Evolutionary conservation across 2,888 invertebrate species (phyloP).

Genomic region (Loripinus fragilis): DNA sequence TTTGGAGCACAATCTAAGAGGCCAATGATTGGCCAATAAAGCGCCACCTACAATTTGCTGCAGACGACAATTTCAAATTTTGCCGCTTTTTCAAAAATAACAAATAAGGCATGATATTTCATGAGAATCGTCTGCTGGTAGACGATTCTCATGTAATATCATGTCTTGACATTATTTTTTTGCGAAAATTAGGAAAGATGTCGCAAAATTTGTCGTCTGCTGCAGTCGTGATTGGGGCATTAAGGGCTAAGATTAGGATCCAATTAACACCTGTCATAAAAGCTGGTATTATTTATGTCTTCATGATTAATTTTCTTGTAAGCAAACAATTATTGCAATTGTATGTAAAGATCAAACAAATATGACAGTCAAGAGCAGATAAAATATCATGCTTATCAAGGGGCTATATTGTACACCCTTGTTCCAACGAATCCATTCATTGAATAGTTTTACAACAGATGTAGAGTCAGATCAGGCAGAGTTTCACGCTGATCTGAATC

Average conservation of each 20-base stretch:
- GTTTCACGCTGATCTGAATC: too few species aligned
- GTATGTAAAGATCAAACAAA: conserved; percentile 14
- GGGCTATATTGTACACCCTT: too few species aligned
- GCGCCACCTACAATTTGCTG: too few species aligned
- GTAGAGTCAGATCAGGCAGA: too few species aligned
- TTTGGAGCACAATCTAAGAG: too few species aligned
- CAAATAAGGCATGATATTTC: background rate
- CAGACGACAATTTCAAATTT: too few species aligned
- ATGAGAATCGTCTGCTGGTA: background rate
- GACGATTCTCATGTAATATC: background rate
- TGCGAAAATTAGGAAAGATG: background rate
- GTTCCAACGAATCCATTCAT: too few species aligned
- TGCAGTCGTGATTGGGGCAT: too few species aligned
- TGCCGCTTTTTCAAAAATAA: background rate
- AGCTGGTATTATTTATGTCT: background rate
- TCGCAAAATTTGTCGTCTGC: too few species aligned
- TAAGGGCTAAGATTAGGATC: background rate
- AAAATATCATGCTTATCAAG: background rate
- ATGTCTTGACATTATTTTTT: background rate
- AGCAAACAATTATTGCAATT: conserved; percentile 15
- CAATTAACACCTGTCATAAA: background rate
- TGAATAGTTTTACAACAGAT: too few species aligned
- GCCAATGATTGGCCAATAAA: too few species aligned
- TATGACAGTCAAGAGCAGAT: conserved; percentile 5
- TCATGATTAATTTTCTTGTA: conserved; percentile 2